A percentile compares a stretch with the other conserved stretches of the same genome.
These are phyloP conservation scores for Drosophila serrata DNA, from an alignment of 1,140 invertebrate genomes.

Conservation along the genomic window DNA sequence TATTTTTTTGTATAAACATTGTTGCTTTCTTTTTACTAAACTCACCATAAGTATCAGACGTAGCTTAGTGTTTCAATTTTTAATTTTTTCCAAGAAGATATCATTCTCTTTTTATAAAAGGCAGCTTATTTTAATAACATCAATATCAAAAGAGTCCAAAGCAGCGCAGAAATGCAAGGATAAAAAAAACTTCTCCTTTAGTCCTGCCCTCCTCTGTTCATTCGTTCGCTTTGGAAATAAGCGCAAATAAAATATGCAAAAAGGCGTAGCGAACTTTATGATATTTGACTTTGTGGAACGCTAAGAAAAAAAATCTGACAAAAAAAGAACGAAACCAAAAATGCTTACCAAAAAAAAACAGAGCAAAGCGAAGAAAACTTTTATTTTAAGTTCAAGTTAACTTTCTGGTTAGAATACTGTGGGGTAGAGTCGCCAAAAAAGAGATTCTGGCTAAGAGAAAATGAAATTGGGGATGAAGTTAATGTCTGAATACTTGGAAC, in stretches of 20 bases:
- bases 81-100: neutral
- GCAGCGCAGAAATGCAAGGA: slow-evolving; percentile 48
- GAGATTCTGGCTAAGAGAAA: slow-evolving; percentile 15
- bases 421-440: slow-evolving; percentile 16
- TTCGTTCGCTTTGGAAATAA: slow-evolving; percentile 61
- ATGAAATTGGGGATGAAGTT: neutral
- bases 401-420: slow-evolving; percentile 74
- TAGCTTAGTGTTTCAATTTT: neutral
- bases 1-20: neutral
- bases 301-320: slow-evolving; percentile 53
- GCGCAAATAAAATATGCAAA: slow-evolving; percentile 83
- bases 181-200: slow-evolving; percentile 45
- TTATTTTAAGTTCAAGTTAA: slow-evolving; percentile 83
- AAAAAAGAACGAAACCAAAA: slow-evolving; percentile 43
- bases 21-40: neutral
- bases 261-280: slow-evolving; percentile 83
- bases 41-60: neutral
- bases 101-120: neutral
- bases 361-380: slow-evolving; percentile 69
- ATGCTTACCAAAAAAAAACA: slow-evolving; percentile 36
- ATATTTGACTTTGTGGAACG: slow-evolving; percentile 80
- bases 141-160: slow-evolving; percentile 43
- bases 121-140: slow-evolving; percentile 24
- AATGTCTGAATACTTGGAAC: neutral
- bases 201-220: slow-evolving; percentile 2